Conservation (phyloP, 2,797 vertebrate genomes). For the Oryzias sinensis region DNA sequence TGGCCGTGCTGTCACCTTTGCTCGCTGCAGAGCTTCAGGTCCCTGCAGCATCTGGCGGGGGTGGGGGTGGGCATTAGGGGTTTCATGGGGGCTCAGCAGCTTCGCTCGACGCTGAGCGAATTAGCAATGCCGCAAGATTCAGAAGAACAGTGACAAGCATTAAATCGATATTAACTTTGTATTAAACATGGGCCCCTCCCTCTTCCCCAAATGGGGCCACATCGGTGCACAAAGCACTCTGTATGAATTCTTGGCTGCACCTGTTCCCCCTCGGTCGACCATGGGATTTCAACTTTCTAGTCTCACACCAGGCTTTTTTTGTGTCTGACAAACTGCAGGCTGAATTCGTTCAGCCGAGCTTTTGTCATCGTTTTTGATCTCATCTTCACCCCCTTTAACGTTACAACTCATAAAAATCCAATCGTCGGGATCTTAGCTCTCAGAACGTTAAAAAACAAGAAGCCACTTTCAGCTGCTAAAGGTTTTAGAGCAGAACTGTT, state of each 20-base stretch:
- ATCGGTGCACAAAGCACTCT: constrained; percentile 75
- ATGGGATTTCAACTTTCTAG: constrained; percentile 69
- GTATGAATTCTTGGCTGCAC: constrained; percentile 77
- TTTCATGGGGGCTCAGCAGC: constrained; percentile 18
- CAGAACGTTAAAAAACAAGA: constrained; percentile 9
- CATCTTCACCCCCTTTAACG: constrained; percentile 26
- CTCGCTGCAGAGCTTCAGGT: constrained; percentile 36
- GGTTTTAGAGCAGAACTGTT: constrained; percentile 17
- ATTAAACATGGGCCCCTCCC: constrained; percentile 81
- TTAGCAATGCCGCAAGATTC: constrained; percentile 73
- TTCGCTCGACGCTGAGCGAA: constrained; percentile 65
- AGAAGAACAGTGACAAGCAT: constrained; percentile 81
- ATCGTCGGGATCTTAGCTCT: constrained; percentile 11
- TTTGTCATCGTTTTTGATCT: constrained; percentile 54
- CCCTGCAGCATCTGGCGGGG: constrained; percentile 66
- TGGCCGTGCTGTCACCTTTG: constrained; percentile 69
- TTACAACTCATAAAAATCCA: constrained; percentile 43
- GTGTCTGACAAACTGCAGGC: constrained; percentile 40
- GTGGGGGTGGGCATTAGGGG: constrained; percentile 3
- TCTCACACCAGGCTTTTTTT: constrained; percentile 58
- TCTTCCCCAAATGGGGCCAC: constrained; percentile 62
- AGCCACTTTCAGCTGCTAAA: constrained; percentile 6
- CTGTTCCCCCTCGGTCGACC: constrained; percentile 72
- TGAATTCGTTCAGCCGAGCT: constrained; percentile 57
- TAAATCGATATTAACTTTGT: constrained; percentile 87